phyloP scores from a whole-genome alignment of 2,888 invertebrate genomes.

The Zhuqinia jingwanae region DNA sequence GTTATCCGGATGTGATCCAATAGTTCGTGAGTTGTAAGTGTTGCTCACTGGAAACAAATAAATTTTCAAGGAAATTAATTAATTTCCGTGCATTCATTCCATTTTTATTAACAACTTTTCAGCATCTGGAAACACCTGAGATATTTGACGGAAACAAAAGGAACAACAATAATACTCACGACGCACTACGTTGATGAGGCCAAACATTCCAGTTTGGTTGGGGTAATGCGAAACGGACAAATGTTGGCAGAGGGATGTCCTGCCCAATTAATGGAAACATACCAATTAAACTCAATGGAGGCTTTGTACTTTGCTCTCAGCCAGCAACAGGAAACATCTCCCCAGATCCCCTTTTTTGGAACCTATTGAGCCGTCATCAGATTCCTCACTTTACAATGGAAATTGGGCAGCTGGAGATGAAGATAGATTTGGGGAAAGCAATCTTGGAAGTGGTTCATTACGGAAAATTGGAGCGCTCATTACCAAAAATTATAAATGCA shows the following conservation, averaged over 20 bases:
- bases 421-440: no score
- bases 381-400: no score
- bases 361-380: no score
- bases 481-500: no score
- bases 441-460: no score
- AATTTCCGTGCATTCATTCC: not conserved
- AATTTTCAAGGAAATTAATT: not conserved
- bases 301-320: no score
- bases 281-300: not conserved
- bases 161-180: slow-evolving; percentile 58
- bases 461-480: no score
- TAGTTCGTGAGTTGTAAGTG: slow-evolving; percentile 14
- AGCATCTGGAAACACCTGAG: slow-evolving; percentile 64
- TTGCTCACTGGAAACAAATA: not conserved
- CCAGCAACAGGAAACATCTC: no score
- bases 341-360: no score
- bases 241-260: not conserved
- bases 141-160: not conserved
- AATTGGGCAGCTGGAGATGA: no score
- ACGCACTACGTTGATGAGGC: slow-evolving; percentile 69
- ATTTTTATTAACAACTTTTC: not conserved
- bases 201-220: slow-evolving; percentile 4
- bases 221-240: slow-evolving; percentile 3
- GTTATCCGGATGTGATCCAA: slow-evolving; percentile 36
- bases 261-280: not conserved